These are phyloP conservation scores for Agonopterix arenella DNA, from an alignment of 2,888 invertebrate genomes.

Conservation along the genomic window DNA sequence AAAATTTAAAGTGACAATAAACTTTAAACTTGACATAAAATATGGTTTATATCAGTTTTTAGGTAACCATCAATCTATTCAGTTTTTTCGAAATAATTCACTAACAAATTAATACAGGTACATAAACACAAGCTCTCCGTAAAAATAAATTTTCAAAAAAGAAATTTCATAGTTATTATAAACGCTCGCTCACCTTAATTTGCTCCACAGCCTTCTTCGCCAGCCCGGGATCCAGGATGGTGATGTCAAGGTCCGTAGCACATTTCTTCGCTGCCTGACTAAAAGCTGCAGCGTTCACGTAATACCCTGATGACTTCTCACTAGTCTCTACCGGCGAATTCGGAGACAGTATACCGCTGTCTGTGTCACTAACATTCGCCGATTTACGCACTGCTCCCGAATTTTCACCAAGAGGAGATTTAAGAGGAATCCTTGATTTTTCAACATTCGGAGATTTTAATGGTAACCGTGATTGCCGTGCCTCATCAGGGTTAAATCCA, in stretches of 20 bases:
- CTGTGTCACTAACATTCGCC: conserved; percentile 77
- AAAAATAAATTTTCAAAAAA: no score
- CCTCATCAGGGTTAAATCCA: conserved; percentile 57
- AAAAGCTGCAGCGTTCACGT: conserved; percentile 61
- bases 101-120: no score
- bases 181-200: conserved; percentile 60
- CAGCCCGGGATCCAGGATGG: conserved; percentile 56
- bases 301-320: conserved; percentile 48
- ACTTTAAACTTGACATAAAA: no score
- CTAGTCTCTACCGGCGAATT: conserved; percentile 77
- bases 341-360: conserved; percentile 80
- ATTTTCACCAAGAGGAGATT: conserved; percentile 51
- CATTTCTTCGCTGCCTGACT: conserved; percentile 52
- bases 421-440: conserved; percentile 51
- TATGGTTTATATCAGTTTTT: no score
- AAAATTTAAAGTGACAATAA: no score
- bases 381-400: conserved; percentile 46
- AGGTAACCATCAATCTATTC: no score
- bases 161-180: no score
- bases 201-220: conserved; percentile 68
- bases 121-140: no score
- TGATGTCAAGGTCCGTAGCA: conserved; percentile 51
- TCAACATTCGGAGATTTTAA: conserved; percentile 46
- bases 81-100: no score
- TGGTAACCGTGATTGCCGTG: conserved; percentile 40